A percentile compares a stretch with the other conserved stretches of the same genome.
These are phyloP conservation scores for Phyllotreta cruciferae DNA, from an alignment of 2,888 invertebrate genomes.

Conservation along the genomic window DNA sequence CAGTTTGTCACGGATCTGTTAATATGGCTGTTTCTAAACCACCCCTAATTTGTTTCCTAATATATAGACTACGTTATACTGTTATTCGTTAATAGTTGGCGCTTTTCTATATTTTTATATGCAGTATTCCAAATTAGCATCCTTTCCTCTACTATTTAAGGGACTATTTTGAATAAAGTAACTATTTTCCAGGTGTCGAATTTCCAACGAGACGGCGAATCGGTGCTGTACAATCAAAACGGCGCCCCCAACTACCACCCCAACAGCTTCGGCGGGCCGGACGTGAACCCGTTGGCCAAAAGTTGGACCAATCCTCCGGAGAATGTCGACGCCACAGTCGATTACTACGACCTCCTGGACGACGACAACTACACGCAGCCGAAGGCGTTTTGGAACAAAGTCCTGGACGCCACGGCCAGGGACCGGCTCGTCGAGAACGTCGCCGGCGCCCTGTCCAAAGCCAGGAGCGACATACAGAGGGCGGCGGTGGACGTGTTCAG, in stretches of 20 bases:
- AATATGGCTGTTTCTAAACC: no score
- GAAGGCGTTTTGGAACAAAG: constrained; percentile 78
- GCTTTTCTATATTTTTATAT: no score
- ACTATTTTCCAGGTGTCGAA: constrained; percentile 65
- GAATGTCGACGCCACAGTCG: constrained; percentile 73
- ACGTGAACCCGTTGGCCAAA: constrained; percentile 68
- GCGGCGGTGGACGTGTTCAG: constrained; percentile 81
- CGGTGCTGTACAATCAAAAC: constrained; percentile 78
- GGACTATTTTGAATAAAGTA: neutral
- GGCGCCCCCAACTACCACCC: constrained; percentile 94
- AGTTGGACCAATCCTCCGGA: constrained; percentile 66
- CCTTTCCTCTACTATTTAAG: no score
- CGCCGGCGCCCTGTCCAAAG: constrained; percentile 76
- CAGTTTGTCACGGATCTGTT: no score
- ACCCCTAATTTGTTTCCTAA: no score
- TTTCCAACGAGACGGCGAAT: constrained; percentile 88
- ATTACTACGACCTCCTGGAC: constrained; percentile 73
- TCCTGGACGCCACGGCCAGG: constrained; percentile 75
- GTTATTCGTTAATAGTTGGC: no score
- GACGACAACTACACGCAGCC: constrained; percentile 92
- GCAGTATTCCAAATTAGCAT: no score
- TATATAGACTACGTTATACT: no score
- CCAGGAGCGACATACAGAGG: constrained; percentile 79
- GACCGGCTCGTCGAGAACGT: constrained; percentile 79
- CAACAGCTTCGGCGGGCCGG: constrained; percentile 90